Evolutionary conservation across 2,113 vertebrate species (phyloP).

Genomic region (Hippopotamus amphibius): DNA sequence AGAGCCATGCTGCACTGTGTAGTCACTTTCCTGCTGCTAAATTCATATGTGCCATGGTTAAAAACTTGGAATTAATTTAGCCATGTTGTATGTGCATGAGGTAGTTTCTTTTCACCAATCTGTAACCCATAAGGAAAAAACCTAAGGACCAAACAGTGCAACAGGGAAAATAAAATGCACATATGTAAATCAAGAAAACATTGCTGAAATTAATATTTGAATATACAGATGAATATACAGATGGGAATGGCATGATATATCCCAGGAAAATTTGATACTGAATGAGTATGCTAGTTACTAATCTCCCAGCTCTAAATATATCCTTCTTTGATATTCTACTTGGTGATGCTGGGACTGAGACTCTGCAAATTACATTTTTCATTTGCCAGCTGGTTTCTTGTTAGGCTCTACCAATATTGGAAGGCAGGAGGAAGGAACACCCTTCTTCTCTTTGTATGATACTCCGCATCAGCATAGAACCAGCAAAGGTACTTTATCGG

Average conservation of each 20-base stretch:
- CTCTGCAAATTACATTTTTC: constrained; percentile 6
- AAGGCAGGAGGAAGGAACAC: neutral
- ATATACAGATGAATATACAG: neutral
- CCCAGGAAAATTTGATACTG: constrained; percentile 12
- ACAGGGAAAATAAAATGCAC: constrained; percentile 13
- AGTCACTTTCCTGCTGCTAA: neutral
- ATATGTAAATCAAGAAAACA: constrained; percentile 31
- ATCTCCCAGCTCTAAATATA: neutral
- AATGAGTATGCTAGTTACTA: neutral
- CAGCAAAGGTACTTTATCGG: neutral
- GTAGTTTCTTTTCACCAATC: neutral
- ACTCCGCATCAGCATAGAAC: neutral
- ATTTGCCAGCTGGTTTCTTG: neutral
- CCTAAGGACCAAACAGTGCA: constrained; percentile 26
- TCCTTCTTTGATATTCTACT: neutral
- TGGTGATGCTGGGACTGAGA: neutral
- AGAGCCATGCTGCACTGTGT: neutral
- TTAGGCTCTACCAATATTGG: neutral
- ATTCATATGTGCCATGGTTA: neutral
- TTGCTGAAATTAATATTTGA: constrained; percentile 8
- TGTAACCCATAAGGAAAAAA: constrained; percentile 4
- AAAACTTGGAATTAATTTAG: constrained; percentile 36
- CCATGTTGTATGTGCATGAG: neutral
- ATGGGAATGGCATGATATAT: neutral
- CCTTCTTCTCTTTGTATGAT: neutral